These are phyloP conservation scores for Aurelia sp. DNA, from an alignment of 30 jellyfish, hydroid and myxozoan genomes.

Conservation along the genomic window DNA sequence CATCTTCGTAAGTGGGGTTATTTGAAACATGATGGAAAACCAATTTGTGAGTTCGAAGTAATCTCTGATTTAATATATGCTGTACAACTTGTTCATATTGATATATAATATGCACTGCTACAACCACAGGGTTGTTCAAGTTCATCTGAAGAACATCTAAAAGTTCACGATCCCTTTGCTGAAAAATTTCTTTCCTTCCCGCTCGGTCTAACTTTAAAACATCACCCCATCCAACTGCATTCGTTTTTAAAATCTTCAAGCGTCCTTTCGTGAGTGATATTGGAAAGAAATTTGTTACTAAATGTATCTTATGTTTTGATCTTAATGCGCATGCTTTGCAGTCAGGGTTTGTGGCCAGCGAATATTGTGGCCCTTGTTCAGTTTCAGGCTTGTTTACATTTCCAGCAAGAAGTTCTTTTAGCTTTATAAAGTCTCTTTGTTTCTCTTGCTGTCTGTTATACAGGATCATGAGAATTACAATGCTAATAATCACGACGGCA, in stretches of 20 bases:
- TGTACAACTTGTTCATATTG: slow-evolving; percentile 21
- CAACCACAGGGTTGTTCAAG: slow-evolving; percentile 27
- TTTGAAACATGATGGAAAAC: slow-evolving; percentile 38
- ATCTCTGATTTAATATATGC: slow-evolving; percentile 21
- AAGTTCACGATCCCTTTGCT: slow-evolving; percentile 59
- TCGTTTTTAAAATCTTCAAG: slow-evolving; percentile 20
- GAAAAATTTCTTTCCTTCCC: slow-evolving; percentile 8
- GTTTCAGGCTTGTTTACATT: not conserved
- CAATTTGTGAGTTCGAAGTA: slow-evolving; percentile 41
- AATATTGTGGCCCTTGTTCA: slow-evolving; percentile 7
- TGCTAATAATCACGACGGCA: too few species aligned
- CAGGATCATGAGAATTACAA: too few species aligned
- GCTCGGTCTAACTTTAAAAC: not conserved
- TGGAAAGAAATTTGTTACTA: slow-evolving; percentile 32
- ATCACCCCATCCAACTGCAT: slow-evolving; percentile 28
- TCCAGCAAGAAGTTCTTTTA: not conserved
- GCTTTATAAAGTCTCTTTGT: not conserved
- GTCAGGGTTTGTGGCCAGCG: slow-evolving; percentile 20
- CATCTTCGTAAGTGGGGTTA: slow-evolving; percentile 60
- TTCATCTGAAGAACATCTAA: slow-evolving; percentile 55
- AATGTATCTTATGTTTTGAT: slow-evolving; percentile 22
- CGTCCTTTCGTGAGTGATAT: slow-evolving; percentile 10
- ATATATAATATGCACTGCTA: slow-evolving; percentile 62
- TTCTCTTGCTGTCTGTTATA: too few species aligned
- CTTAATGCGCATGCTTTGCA: slow-evolving; percentile 4